Evolutionary conservation across 1,140 invertebrate genomes (phyloP).

Genomic region (Cydia fagiglandana): DNA sequence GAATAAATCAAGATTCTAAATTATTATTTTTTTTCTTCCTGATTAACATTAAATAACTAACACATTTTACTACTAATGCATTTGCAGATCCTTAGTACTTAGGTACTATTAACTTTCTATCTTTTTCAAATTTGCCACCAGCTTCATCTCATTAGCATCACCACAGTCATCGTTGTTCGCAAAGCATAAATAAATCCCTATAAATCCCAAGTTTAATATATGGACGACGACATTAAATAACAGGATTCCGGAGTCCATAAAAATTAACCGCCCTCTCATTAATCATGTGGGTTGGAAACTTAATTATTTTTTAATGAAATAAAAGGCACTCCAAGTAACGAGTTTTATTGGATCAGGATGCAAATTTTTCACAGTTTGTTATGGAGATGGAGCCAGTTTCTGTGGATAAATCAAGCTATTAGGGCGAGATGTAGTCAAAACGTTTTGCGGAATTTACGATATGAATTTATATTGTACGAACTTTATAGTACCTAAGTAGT

Average conservation of each 20-base stretch:
- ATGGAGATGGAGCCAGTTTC: background rate
- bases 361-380: conserved; percentile 20
- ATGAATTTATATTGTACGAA: too few species aligned
- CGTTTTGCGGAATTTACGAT: too few species aligned
- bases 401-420: background rate
- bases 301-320: conserved; percentile 30
- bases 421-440: background rate
- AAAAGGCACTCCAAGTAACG: conserved; percentile 18
- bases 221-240: background rate
- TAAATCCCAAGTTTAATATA: conserved; percentile 1
- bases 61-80: too few species aligned
- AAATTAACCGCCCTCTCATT: conserved; percentile 12
- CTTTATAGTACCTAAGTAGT: too few species aligned
- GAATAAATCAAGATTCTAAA: too few species aligned
- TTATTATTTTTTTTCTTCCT: too few species aligned
- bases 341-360: conserved; percentile 16
- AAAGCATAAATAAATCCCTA: background rate
- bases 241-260: conserved; percentile 1
- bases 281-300: conserved; percentile 18
- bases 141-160: too few species aligned
- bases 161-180: too few species aligned
- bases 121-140: too few species aligned
- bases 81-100: too few species aligned
- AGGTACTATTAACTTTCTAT: too few species aligned
- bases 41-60: too few species aligned